These are phyloP conservation scores for Xylophagus ater DNA, from an alignment of 2,888 invertebrate genomes.

Conservation along the genomic window DNA sequence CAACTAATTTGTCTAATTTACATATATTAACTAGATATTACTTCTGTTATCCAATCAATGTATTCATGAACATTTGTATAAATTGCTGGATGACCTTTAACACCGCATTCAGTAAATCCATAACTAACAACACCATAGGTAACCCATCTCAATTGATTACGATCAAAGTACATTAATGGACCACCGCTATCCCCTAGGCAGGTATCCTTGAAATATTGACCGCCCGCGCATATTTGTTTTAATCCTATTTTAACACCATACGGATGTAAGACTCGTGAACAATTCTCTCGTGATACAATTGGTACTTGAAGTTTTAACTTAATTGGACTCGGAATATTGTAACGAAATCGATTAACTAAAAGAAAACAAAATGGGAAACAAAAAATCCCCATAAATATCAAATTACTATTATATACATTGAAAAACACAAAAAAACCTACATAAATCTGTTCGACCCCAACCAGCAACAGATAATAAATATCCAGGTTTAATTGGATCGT, in stretches of 20 bases:
- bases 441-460: conserved; percentile 50
- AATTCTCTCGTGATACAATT: conserved; percentile 43
- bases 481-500: conserved; percentile 36
- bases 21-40: no score
- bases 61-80: conserved; percentile 54
- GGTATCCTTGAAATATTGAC: conserved; percentile 54
- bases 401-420: no score
- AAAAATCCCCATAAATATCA: no score
- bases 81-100: conserved; percentile 55
- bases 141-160: conserved; percentile 43
- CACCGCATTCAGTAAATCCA: conserved; percentile 52
- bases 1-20: no score
- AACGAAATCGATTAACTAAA: conserved; percentile 34
- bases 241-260: conserved; percentile 42
- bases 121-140: conserved; percentile 56
- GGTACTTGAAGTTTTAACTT: conserved; percentile 54
- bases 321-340: conserved; percentile 42
- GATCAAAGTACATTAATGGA: conserved; percentile 52
- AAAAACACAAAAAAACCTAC: no score
- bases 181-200: conserved; percentile 62
- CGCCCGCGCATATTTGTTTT: conserved; percentile 60
- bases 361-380: conserved; percentile 7
- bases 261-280: conserved; percentile 42
- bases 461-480: conserved; percentile 47
- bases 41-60: conserved; percentile 48